Evolutionary conservation across 2,113 vertebrate species (phyloP), one percentile per base, ranked within the genome.

Genomic region (Centropus bengalensis): DNA sequence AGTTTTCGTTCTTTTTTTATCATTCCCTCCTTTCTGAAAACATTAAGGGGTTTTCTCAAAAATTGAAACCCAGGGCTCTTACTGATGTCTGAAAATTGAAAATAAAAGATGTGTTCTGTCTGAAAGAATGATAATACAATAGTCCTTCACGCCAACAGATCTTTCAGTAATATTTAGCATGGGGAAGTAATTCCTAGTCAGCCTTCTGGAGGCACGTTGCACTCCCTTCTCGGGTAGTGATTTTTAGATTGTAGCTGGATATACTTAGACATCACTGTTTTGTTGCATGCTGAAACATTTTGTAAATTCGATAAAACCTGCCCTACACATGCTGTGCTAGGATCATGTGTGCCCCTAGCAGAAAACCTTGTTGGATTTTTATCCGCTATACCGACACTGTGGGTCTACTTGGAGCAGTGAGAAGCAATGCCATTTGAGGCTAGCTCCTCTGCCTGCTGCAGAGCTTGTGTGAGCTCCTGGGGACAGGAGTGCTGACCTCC

Each of bases 401-500:
- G 64, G 44, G 44, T 63, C 38, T 70, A 20, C 44, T 67, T 2
- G 1, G 19, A 66, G 16, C 9, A 5, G 27, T 23, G 32, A 40
- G 64, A 75, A 12, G 22, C 3, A 5, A 32, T 1, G 6, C 6
- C 7, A 42, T 33, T 67, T 3, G 1, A 70, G 56, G 32, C 33
- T 60, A 47, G 33, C 8, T 52, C 27, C 32, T 75, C 26, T 78
- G 52, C 26, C 23, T 58, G 30, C 62, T 51, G 62, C 49, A 88
- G 59, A 91, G 30, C 27, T 58, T n/a, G 10, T 0, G 0, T 45
- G 82, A 82, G 30, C 45, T 82, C 23, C 38, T 69, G 36, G 5
- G 2, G 19, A 14, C 27, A 18, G 18, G 26, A 68, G 11, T 0
- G 0, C 51, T 70, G 68, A 60, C n/a, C 36, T 77, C 45, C 26